A percentile compares a stretch with the other conserved stretches of the same genome.
Evolutionary conservation across 1,140 invertebrate genomes (phyloP).

Genomic region (Trachymyrmex cornetzi): DNA sequence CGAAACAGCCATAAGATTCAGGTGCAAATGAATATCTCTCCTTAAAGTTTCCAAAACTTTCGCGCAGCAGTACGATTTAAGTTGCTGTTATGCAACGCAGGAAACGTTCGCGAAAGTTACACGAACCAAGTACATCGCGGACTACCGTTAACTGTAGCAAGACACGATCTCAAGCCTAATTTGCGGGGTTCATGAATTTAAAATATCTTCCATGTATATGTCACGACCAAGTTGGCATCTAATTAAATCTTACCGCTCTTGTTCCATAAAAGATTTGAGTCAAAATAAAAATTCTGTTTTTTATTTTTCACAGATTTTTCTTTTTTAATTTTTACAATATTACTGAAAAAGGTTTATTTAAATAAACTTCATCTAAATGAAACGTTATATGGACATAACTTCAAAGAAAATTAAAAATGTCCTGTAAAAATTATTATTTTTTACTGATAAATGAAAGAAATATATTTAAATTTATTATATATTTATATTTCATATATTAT

Average conservation of each 20-base stretch:
- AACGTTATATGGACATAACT: neutral
- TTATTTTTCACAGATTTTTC: neutral
- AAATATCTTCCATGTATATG: constrained; percentile 36
- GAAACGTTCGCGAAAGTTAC: constrained; percentile 56
- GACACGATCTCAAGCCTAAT: constrained; percentile 52
- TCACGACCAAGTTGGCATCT: constrained; percentile 42
- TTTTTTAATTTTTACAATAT: neutral
- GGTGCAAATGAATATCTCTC: constrained; percentile 48
- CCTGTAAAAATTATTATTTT: neutral
- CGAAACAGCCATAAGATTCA: constrained; percentile 43
- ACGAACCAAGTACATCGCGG: constrained; percentile 46
- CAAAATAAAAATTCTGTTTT: neutral
- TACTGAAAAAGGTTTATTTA: neutral
- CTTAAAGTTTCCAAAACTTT: constrained; percentile 44
- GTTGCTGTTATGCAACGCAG: constrained; percentile 52
- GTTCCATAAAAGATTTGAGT: constrained; percentile 26
- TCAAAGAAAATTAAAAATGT: neutral
- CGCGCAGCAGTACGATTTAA: constrained; percentile 36
- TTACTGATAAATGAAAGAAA: neutral
- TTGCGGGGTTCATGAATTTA: constrained; percentile 59
- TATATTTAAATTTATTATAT: neutral
- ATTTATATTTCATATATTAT: too few species aligned
- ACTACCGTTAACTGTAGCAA: constrained; percentile 55
- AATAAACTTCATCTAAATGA: neutral
- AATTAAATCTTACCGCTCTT: constrained; percentile 35